Conservation (phyloP, 30 jellyfish, hydroid and myxozoan genomes). For the Catostylus mosaicus region DNA sequence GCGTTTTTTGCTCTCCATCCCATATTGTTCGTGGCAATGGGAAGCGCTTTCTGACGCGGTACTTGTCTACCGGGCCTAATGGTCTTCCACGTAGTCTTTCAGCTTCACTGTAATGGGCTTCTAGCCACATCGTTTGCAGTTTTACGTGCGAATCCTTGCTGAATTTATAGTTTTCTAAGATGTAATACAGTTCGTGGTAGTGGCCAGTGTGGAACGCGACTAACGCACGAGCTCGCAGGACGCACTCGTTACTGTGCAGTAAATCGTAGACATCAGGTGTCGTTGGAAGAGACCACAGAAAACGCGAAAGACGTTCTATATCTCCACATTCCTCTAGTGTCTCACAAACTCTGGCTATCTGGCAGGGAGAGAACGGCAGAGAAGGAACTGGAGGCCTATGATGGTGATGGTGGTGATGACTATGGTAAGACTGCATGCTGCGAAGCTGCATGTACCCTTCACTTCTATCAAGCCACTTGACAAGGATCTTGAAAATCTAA, state of each 20-base stretch:
- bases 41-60: slow-evolving; percentile 96
- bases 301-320: slow-evolving; percentile 87
- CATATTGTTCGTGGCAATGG: slow-evolving; percentile 98
- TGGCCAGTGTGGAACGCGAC: slow-evolving; percentile 93
- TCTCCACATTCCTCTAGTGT: slow-evolving; percentile 97
- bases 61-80: slow-evolving; percentile 97
- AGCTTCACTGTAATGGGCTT: slow-evolving; percentile 95
- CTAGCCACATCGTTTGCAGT: slow-evolving; percentile 97
- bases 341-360: slow-evolving; percentile 92
- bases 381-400: slow-evolving; percentile 74
- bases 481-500: not conserved
- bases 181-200: slow-evolving; percentile 88
- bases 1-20: slow-evolving; percentile 99
- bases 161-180: slow-evolving; percentile 85
- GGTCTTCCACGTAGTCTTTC: slow-evolving; percentile 92
- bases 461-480: not conserved
- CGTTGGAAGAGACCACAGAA: slow-evolving; percentile 92
- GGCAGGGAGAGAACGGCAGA: slow-evolving; percentile 88
- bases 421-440: slow-evolving; percentile 41
- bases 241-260: slow-evolving; percentile 78
- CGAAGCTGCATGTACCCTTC: too few species aligned
- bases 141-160: slow-evolving; percentile 83
- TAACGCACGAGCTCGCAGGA: slow-evolving; percentile 86
- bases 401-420: slow-evolving; percentile 59
- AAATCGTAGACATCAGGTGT: slow-evolving; percentile 82